Evolutionary conservation across 2,888 invertebrate species (phyloP).

Genomic region (Aproaerema taeniolella): DNA sequence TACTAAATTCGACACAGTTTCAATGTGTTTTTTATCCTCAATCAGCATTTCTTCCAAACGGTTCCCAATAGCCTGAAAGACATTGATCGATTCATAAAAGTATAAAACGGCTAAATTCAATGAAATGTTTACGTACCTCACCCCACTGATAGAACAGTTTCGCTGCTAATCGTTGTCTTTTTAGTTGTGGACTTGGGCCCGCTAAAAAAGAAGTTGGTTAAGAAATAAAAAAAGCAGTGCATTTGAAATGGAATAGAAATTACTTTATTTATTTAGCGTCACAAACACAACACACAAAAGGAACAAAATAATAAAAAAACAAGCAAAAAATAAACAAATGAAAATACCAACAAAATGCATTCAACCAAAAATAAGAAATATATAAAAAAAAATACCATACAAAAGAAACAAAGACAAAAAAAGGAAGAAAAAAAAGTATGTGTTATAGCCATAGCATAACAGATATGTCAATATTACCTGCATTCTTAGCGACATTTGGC

Average conservation of each 20-base stretch:
- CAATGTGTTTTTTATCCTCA: conserved; percentile 86
- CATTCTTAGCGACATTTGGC: conserved; percentile 77
- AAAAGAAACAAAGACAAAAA: too few relatives aligned
- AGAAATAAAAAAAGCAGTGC: background rate
- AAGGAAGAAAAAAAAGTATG: too few relatives aligned
- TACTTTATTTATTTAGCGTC: too few relatives aligned
- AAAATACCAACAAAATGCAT: too few relatives aligned
- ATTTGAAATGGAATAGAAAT: too few relatives aligned
- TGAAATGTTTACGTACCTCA: conserved; percentile 76
- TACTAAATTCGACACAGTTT: conserved; percentile 81
- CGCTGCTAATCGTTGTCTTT: conserved; percentile 87
- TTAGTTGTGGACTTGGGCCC: conserved; percentile 58
- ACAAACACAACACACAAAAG: too few relatives aligned
- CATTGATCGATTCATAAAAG: background rate
- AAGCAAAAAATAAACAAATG: too few relatives aligned
- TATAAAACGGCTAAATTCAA: background rate
- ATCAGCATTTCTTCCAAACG: conserved; percentile 93
- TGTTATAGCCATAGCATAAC: too few relatives aligned
- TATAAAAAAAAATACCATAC: too few relatives aligned
- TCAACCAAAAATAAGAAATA: too few relatives aligned
- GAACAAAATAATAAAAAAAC: too few relatives aligned
- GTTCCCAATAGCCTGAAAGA: conserved; percentile 83
- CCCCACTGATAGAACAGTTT: conserved; percentile 99
- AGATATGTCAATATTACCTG: conserved; percentile 33
- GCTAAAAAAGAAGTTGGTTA: conserved; percentile 41